Base-by-base conservation (phyloP, 2,113 vertebrate species). In the Ciconia boyciana region DNA sequence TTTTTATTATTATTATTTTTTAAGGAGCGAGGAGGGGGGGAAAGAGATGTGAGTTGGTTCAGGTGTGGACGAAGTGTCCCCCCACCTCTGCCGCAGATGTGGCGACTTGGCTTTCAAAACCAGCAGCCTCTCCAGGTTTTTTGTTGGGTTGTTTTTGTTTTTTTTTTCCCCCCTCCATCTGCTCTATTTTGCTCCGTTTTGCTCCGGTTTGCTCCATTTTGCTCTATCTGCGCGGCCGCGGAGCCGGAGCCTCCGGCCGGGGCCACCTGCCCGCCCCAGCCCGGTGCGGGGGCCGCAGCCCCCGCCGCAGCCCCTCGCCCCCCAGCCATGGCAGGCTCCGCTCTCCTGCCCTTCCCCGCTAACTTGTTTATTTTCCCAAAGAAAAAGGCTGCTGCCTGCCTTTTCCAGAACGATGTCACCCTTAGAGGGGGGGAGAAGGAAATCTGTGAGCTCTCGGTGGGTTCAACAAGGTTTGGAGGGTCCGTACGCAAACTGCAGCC, bases 311-410 rank as follows among this genome's bases (percentile, higher is more conserved):
- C 66, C 62, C 91, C 58, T 16, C 26, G 51, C 55, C 55, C 61
- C 52, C 32, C 21, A 41, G 24, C 62, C 57, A 7, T 3, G 58
- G 58, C 66, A 19, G 43, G 19, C 69, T n/a, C 81, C 18, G 41
- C 71, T 83, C 44, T 20, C 51, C 75, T 43, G 55, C 65, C 76
- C 83, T 89, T 65, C 87, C 24, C 34, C 22, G 4, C 25, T 22
- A 58, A 52, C 83, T 82, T 75, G 94, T 92, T 96, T 92, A 62
- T 96, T 90, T 94, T 78, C 69, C 81, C 87, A 86, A 43, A 93
- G 76, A 7, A 49, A 43, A 70, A 25, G 32, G 61, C 66, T 44
- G 65, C 34, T 88, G 32, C 62, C 65, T 25, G 69, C 70, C n/a
- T 74, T 68, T 51, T 20, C 84, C 92, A 62, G 46, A 22, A 5